Evolutionary conservation across 2,888 invertebrate genomes (phyloP), one percentile per base, ranked within the genome.

Genomic region (Eupithecia vulgata): DNA sequence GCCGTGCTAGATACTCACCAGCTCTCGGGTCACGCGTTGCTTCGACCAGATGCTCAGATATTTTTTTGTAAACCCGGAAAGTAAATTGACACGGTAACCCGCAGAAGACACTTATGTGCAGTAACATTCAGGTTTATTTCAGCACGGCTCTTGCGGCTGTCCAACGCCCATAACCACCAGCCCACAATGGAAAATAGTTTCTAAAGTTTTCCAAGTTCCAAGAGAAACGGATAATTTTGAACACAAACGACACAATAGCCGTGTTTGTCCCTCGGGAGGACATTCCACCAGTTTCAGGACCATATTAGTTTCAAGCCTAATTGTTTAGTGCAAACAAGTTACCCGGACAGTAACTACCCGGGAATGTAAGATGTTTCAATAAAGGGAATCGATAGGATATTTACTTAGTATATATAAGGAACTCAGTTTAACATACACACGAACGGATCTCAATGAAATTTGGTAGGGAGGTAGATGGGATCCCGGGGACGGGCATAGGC

Each of bases 301-400:
- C 77, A 74, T 85, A 87, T 87, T 87, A 88, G 89, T 88, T 88
- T 82, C 84, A 78, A 86, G 87, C 86, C 85, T 87, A 90, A 90
- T 90, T 89, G 90, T 89, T 89, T 84, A 73, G 71, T 70, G 81
- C 74, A 75, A 77, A 74, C 83, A 77, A 73, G 67, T 73, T 59
- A 71, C 67, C 76, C 71, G 62, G 71, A 78, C 80, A 77, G 79
- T 76, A 73, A 76, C 73, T 73, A 74, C 70, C 70, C 77, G 73
- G 76, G 73, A 72, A 74, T 78, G 73, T 34, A 45, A 37, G 21
- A 37, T 62, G 59, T 57, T 73, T 7, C 59, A n/a, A 52, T 52
- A 52, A 69, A 62, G 3, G n/a, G 64, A 34, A 64, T 13, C 42
- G 65, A 65, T 65, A 65, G 25, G 13, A 40, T 21, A 21, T 52